Evolutionary conservation across 2,113 vertebrate genomes (phyloP), one percentile per base, ranked within the genome.

Genomic region (Mormyrus lacerda): DNA sequence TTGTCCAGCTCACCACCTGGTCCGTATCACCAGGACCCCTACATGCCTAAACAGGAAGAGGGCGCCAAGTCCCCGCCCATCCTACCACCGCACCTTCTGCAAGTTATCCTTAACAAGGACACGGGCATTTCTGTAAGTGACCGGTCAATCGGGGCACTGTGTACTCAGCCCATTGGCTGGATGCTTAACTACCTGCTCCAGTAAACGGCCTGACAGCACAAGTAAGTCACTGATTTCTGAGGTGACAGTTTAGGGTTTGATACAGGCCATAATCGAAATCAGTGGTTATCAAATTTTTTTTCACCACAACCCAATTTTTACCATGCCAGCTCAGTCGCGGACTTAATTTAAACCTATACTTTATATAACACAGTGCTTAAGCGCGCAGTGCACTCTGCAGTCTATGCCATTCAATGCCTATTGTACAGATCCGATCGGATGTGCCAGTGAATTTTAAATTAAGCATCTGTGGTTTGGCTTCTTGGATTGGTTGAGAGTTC

Each of bases 61-160:
- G 97, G 97, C 90, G 96, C 97, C 69, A 99, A 99, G 90, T 97
- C 97, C 0, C 98, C 98, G 0, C 98, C 98, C 31, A 99, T 99
- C 73, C 97, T 99, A 0, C 98, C 98, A 0, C 98, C 98, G 0
- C 98, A 99, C 90, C 96, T 99, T 82, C 94, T 99, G 10, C 98
- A 99, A 93, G 98, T 99, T 94, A 99, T 99, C 94, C 97, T 99
- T 88, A 99, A 99, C 92, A 99, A 98, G 95, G 98, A 99, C 96
- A 99, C 98, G 0, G 98, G 98, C 35, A 99, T 99, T 91, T 99
- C 98, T 17, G 98, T 99, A 95, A 98, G 98, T 97, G 19, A 47
- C 19, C 13, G 11, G 87, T 44, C 39, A 51, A 4, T 53, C 48
- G 0, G 24, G n/a, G 51, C 31, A 31, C 48, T 87, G 27, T 39